Percentiles rank a stretch among this genome's conserved stretches.
Evolutionary conservation across 2,888 invertebrate species (phyloP).

Genomic region (Tenthredo mesomela): DNA sequence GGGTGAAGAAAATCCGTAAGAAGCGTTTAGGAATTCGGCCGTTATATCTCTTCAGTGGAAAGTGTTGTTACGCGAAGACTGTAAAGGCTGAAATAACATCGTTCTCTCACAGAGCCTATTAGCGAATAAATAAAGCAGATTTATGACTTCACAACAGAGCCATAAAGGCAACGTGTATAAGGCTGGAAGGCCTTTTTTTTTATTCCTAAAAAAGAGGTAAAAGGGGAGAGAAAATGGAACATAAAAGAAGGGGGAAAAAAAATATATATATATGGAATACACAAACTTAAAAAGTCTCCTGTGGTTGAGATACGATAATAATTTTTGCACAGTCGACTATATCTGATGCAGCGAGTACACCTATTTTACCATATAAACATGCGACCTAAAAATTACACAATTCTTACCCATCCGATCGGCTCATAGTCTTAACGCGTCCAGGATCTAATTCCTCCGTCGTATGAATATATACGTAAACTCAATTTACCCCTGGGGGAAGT

Average conservation of each 20-base stretch:
- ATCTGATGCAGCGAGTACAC: background rate
- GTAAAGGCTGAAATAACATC: constrained; percentile 38
- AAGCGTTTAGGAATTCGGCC: constrained; percentile 44
- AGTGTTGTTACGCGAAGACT: constrained; percentile 25
- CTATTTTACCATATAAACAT: too few relatives aligned
- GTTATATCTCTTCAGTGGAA: constrained; percentile 35
- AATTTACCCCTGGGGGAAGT: constrained; percentile 59
- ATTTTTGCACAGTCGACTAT: background rate
- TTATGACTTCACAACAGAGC: constrained; percentile 52
- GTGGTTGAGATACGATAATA: background rate
- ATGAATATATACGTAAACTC: constrained; percentile 48
- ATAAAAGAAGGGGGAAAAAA: constrained; percentile 54
- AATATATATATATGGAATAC: constrained; percentile 39
- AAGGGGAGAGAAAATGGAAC: constrained; percentile 51
- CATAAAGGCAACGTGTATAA: constrained; percentile 34
- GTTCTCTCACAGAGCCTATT: constrained; percentile 50
- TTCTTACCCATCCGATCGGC: background rate
- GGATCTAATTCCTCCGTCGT: constrained; percentile 34
- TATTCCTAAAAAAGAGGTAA: constrained; percentile 39
- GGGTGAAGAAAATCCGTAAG: background rate
- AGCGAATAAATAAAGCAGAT: constrained; percentile 52
- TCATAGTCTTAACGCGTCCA: constrained; percentile 11
- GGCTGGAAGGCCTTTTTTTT: constrained; percentile 17
- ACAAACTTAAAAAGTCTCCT: background rate
- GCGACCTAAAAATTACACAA: background rate